Evolutionary conservation across 2,113 vertebrate species (phyloP), one percentile per base, ranked within the genome.

Genomic region (Leptobrachium leishanense): DNA sequence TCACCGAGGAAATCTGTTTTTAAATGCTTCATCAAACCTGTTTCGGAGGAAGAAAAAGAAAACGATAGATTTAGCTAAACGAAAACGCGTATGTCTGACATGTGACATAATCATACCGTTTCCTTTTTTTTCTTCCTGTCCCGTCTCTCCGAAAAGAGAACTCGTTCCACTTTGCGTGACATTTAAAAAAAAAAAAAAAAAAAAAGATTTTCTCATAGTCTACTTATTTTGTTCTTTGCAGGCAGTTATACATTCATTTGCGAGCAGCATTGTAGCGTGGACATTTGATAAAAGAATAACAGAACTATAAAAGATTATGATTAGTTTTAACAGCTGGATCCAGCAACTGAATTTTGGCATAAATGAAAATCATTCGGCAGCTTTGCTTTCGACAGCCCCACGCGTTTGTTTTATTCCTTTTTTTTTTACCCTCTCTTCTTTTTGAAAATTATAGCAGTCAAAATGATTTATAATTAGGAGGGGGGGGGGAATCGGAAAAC

Each of bases 291-390:
- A 70, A 63, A 77, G 67, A 77, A 77, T 46, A 62, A 44, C 42
- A 70, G 67, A 70, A 50, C 42, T 54, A 43, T 43, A 43, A 68
- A 76, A 62, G 54, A 70, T 43, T 42, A 63, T 72, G 31, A 78
- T 78, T 78, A 64, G 76, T 64, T 53, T 62, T 50, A 64, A 72
- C 68, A 78, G 76, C 76, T 64, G 76, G 76, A 78, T 72, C 68
- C 43, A 65, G 42, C 41, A 13, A 43, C 50, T 77, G 68, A 46
- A 64, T 64, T 59, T 71, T 50, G 40, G 43, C 59, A 71, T 53
- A 64, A 78, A 78, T 64, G 57, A 70, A 54, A 70, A 77, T 70
- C 43, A 70, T 69, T 76, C 43, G 39, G 54, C 43, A 15, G 8
- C 39, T 31, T 15, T 43, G 20, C 20, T 13, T 63, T 64, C 39